phyloP scores from a whole-genome alignment of 2,113 vertebrate species.

The Crotalus helleri region DNA sequence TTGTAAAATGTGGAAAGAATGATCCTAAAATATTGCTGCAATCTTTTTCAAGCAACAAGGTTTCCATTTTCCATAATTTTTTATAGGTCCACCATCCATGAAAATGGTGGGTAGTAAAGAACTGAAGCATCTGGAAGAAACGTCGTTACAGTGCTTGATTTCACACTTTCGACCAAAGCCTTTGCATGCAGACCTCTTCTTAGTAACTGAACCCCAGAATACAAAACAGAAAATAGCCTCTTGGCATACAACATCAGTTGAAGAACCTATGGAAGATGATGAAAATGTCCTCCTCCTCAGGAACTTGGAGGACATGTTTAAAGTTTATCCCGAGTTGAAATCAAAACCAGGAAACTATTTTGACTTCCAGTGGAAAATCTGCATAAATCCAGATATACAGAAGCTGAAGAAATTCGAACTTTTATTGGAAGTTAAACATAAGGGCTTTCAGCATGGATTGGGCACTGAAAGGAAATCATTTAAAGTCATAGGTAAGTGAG shows the following conservation, averaged over 20 bases:
- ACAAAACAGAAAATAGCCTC: neutral
- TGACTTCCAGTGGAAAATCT: neutral
- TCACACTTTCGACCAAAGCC: constrained; percentile 22
- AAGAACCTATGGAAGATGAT: neutral
- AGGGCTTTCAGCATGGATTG: neutral
- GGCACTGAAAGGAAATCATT: neutral
- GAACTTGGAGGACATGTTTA: neutral
- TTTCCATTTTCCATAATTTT: neutral
- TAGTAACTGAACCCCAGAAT: neutral
- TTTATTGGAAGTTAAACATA: neutral
- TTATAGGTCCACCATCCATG: constrained; percentile 25
- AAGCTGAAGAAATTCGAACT: neutral
- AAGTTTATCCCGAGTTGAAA: neutral
- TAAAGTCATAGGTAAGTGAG: constrained; percentile 7
- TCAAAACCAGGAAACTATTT: fast-evolving
- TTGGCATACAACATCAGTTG: neutral
- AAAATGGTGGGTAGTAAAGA: neutral
- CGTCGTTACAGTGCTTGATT: neutral
- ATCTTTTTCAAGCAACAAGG: neutral
- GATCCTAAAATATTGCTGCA: neutral
- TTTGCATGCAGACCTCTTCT: neutral
- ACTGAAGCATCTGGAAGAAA: constrained; percentile 23
- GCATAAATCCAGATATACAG: neutral
- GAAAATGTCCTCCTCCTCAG: neutral
- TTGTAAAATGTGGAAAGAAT: neutral